Evolutionary conservation across 2,797 vertebrate genomes (phyloP).

Genomic region (Uromys caudimaculatus): DNA sequence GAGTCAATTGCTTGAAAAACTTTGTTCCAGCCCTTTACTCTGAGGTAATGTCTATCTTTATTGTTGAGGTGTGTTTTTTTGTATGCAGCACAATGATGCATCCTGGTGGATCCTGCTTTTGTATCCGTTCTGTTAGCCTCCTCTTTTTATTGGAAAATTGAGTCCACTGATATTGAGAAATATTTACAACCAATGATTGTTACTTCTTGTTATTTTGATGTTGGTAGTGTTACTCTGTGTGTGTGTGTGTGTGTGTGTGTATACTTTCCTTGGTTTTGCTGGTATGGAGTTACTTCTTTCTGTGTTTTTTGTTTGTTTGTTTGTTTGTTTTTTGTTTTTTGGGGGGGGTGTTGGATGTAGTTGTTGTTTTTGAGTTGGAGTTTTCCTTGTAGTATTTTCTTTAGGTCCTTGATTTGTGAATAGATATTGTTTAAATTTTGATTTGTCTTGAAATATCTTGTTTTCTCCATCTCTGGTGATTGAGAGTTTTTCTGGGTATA

Average conservation of each 20-base stretch:
- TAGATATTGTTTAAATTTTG: not conserved
- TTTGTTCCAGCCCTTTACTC: not conserved
- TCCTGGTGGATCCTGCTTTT: not conserved
- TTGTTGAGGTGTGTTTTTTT: not conserved
- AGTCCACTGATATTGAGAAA: not conserved
- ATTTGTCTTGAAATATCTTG: not conserved
- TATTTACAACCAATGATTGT: not conserved
- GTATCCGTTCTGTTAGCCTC: not conserved
- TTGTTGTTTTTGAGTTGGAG: not conserved
- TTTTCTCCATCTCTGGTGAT: not conserved
- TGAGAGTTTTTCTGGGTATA: not conserved
- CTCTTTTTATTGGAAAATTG: not conserved
- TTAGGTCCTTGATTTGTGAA: not conserved
- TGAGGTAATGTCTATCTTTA: not conserved
- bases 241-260: too few species aligned
- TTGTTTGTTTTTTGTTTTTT: too few species aligned
- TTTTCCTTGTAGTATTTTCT: not conserved
- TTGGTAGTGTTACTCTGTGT: too few species aligned
- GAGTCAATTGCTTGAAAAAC: not conserved
- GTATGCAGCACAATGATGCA: not conserved
- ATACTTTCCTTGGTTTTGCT: too few species aligned
- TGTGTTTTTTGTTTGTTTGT: too few species aligned
- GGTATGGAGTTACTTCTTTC: too few species aligned
- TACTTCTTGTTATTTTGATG: too few species aligned
- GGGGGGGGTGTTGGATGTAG: too few species aligned